These are phyloP conservation scores for Coregonus clupeaformis DNA, from an alignment of 2,113 vertebrate genomes.

Conservation along the genomic window DNA sequence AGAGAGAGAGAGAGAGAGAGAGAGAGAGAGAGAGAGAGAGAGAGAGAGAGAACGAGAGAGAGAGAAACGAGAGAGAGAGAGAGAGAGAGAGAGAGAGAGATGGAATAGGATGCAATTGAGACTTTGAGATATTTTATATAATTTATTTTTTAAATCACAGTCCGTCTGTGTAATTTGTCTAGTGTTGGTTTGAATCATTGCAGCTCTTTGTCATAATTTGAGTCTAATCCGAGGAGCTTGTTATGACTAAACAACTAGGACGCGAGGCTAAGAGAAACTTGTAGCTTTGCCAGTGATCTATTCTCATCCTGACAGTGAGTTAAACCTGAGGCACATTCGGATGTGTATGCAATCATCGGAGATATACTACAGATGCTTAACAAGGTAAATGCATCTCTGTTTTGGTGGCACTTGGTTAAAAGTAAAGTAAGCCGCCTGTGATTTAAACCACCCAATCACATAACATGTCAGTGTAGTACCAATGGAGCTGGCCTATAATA, in stretches of 20 bases:
- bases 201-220: neutral
- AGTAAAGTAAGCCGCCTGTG: conserved; percentile 39
- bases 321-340: neutral
- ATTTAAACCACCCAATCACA: conserved; percentile 43
- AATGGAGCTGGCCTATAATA: conserved; percentile 41
- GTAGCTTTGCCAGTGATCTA: conserved; percentile 9
- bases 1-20: neutral
- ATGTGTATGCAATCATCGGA: neutral
- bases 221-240: neutral
- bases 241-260: neutral
- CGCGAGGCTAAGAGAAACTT: neutral
- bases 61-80: no score
- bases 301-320: neutral
- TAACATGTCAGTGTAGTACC: conserved; percentile 29
- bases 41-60: no score
- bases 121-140: neutral
- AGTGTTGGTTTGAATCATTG: neutral
- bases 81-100: no score
- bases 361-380: conserved; percentile 2
- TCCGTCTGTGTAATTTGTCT: neutral
- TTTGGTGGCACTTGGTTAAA: conserved; percentile 17
- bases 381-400: conserved; percentile 17
- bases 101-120: neutral
- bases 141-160: neutral
- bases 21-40: no score